Conservation (phyloP, 2,797 vertebrate genomes). For the Pseudochaenichthys georgianus region DNA sequence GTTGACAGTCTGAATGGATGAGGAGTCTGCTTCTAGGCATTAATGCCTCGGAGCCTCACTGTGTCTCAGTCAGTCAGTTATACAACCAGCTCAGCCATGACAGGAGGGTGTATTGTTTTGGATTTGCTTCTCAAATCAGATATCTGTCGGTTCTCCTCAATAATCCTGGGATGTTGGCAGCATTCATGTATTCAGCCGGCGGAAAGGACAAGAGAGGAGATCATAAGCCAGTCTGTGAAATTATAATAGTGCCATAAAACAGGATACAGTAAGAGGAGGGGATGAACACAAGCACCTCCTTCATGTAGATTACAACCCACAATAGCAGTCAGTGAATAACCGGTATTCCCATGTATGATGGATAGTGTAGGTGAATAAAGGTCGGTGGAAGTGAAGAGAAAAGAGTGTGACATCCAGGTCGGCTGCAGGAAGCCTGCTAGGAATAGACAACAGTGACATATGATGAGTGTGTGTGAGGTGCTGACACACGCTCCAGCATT, state of each 20-base stretch:
- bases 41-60: conserved; percentile 52
- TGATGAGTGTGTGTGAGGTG: conserved; percentile 63
- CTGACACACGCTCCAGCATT: conserved; percentile 56
- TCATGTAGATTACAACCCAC: conserved; percentile 29
- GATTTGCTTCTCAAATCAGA: conserved; percentile 80
- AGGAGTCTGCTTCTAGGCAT: conserved; percentile 56
- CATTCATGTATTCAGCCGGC: conserved; percentile 66
- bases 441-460: conserved; percentile 74
- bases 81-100: conserved; percentile 71
- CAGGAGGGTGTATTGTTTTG: conserved; percentile 69
- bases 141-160: conserved; percentile 65
- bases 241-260: conserved; percentile 54
- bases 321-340: conserved; percentile 29
- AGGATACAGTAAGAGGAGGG: conserved; percentile 40
- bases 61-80: conserved; percentile 65
- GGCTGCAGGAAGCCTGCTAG: conserved; percentile 49
- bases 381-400: conserved; percentile 50
- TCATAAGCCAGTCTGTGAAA: conserved; percentile 57
- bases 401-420: conserved; percentile 62
- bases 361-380: conserved; percentile 58
- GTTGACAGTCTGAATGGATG: conserved; percentile 64
- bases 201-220: conserved; percentile 57
- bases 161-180: conserved; percentile 74
- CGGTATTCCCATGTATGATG: conserved; percentile 38
- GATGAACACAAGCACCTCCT: conserved; percentile 29